These are phyloP conservation scores for Meteorus sp. DNA, from an alignment of 1,140 invertebrate genomes.

Conservation along the genomic window DNA sequence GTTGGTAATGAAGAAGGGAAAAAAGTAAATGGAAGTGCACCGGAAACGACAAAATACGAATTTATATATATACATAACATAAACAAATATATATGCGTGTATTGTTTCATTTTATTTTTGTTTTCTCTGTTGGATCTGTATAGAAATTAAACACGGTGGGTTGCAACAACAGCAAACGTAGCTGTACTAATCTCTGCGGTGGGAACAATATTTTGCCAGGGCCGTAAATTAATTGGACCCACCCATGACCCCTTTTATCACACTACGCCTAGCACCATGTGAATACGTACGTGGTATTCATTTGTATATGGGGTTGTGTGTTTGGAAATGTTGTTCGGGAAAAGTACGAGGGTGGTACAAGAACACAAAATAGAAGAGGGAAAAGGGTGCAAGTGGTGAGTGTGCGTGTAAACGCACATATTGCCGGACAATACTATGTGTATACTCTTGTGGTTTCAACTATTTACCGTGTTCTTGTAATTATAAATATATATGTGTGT, in stretches of 20 bases:
- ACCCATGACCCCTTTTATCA: conserved; percentile 35
- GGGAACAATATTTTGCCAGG: conserved; percentile 39
- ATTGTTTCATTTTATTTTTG: too few species aligned
- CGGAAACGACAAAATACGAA: too few species aligned
- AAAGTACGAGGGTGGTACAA: background rate
- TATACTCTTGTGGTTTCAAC: background rate
- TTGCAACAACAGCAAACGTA: conserved; percentile 16
- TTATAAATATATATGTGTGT: too few species aligned
- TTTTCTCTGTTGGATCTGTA: too few species aligned
- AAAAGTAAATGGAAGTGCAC: too few species aligned
- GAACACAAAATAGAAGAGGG: background rate
- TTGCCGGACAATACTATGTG: background rate
- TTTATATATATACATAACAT: background rate
- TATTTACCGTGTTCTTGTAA: background rate
- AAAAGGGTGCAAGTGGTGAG: background rate
- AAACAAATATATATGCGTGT: too few species aligned
- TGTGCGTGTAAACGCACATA: background rate
- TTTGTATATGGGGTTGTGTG: too few species aligned
- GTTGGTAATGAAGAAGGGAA: too few species aligned
- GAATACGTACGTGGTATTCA: too few species aligned
- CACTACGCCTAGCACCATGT: conserved; percentile 31
- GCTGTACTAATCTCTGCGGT: conserved; percentile 38
- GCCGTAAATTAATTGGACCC: conserved; percentile 33
- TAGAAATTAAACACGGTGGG: conserved; percentile 15
- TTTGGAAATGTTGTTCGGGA: conserved; percentile 29